Percentiles rank a stretch among this genome's conserved stretches.
Evolutionary conservation across 2,888 invertebrate genomes (phyloP).

Genomic region (Cheilosia vernalis): DNA sequence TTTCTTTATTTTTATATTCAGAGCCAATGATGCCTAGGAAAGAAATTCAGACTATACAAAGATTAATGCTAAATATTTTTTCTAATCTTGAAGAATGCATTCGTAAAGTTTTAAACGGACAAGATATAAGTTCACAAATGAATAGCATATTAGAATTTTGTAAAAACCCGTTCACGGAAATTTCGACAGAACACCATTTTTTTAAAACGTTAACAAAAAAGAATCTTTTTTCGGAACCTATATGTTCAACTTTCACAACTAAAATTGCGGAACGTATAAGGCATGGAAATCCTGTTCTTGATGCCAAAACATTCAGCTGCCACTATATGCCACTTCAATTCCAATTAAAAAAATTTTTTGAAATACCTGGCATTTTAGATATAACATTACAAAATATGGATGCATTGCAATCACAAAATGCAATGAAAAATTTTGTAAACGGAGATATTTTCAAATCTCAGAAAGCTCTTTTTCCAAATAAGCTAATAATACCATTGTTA

Average conservation of each 20-base stretch:
- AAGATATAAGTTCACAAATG: slow-evolving; percentile 21
- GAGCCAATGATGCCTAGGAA: slow-evolving; percentile 44
- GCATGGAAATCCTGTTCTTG: slow-evolving; percentile 19
- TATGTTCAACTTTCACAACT: slow-evolving; percentile 5
- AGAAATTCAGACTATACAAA: slow-evolving; percentile 46
- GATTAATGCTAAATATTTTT: slow-evolving; percentile 35
- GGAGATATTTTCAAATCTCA: slow-evolving; percentile 27
- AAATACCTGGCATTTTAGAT: slow-evolving; percentile 37
- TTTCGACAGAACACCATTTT: slow-evolving; percentile 49
- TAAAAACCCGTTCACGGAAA: slow-evolving; percentile 25
- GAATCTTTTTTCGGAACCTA: slow-evolving; percentile 10
- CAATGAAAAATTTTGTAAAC: slow-evolving; percentile 14
- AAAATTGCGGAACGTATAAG: slow-evolving; percentile 23
- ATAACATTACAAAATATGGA: slow-evolving; percentile 35
- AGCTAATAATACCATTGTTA: slow-evolving; percentile 24
- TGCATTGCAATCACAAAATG: slow-evolving; percentile 18
- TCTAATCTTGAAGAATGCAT: slow-evolving; percentile 36
- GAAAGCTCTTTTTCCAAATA: slow-evolving; percentile 20
- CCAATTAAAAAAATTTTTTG: slow-evolving; percentile 48
- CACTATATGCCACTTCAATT: slow-evolving; percentile 37
- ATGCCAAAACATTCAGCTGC: slow-evolving; percentile 27
- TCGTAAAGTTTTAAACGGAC: neutral
- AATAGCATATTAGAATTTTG: slow-evolving; percentile 4
- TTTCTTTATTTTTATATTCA: slow-evolving; percentile 37
- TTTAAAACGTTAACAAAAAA: slow-evolving; percentile 49